Conservation (phyloP, 2,888 invertebrate genomes). For the Invenusta paracnida region DNA sequence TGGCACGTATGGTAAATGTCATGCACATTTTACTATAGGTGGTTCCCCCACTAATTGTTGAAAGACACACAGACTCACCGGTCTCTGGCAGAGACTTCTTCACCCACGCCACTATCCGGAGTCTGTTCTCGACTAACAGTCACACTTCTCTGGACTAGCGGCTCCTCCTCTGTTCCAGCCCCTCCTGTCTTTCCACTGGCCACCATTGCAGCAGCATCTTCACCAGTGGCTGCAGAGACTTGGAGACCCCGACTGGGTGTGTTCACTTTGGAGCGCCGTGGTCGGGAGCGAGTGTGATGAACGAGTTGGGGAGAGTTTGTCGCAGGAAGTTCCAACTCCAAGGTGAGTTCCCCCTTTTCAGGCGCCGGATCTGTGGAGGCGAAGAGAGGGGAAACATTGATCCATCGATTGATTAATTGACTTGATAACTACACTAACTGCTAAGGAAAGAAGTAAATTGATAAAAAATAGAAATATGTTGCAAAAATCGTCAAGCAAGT, state of each 20-base stretch:
- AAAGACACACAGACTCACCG: slow-evolving; percentile 1
- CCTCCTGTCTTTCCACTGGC: background rate
- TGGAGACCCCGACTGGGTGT: background rate
- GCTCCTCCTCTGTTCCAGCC: background rate
- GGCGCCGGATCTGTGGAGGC: too few species aligned
- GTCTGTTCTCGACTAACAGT: background rate
- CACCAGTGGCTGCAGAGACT: background rate
- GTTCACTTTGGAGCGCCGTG: background rate
- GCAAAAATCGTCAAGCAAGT: too few species aligned
- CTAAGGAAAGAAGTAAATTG: too few species aligned
- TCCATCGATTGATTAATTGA: too few species aligned
- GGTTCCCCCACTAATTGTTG: too few species aligned
- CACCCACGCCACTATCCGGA: background rate
- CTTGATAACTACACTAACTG: too few species aligned
- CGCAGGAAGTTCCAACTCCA: background rate
- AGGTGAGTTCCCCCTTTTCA: background rate
- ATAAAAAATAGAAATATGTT: too few species aligned
- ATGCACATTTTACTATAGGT: background rate
- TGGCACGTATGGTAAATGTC: background rate
- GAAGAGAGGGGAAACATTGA: too few species aligned
- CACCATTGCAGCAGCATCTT: background rate
- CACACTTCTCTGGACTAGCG: background rate
- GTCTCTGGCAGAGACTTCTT: background rate
- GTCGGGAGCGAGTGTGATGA: background rate
- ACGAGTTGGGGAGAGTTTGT: background rate